Base-by-base conservation (phyloP, 2,888 invertebrate genomes). In the Dendrolimus pini region DNA sequence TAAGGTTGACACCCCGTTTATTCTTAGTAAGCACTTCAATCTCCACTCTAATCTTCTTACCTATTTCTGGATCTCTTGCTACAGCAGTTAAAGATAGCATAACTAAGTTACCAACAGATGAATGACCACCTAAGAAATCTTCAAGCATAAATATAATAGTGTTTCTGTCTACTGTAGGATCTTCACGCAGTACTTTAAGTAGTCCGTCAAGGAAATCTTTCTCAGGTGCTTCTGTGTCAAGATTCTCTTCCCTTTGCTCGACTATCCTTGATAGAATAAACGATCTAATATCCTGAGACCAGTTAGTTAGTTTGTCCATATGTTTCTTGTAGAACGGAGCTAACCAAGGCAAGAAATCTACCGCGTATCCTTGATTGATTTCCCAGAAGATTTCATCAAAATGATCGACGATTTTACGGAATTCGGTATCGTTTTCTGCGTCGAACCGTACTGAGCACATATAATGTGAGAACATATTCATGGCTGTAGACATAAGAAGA, bases 361-460 rank as follows among this genome's bases (percentile, higher is more conserved):
- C 93, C 0, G 96, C 95, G 77, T 96, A 96, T 0, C 96, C 96
- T 70, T 96, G 96, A 78, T 97, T 97, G 63, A 97, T 96, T 75
- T 97, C 97, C 95, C 96, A 96, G 85, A 97, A 97, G 56, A 97
- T 96, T 68, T 95, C 94, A 70, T 97, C 97, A 77, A 97, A 97
- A 59, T 92, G 92, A 41, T 93, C 87, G 0, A 96, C 95, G 7
- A 95, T 91, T 59, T 91, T 89, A 55, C 91, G 86, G 83, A 96
- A 97, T 14, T 93, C 93, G 0, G 71, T 59, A 65, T 97, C 95
- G 1, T 64, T 72, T 12, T 93, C 91, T 58, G 94, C 93, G 53
- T 93, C 93, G 70, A 96, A 96, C 1, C 95, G 91, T 0, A 93
- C 92, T n/a, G 94, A 95, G 82, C 97, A 97, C 95, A 97, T 96